These are phyloP conservation scores for Hirudo medicinalis DNA, from an alignment of 1,140 invertebrate genomes.

Conservation along the genomic window DNA sequence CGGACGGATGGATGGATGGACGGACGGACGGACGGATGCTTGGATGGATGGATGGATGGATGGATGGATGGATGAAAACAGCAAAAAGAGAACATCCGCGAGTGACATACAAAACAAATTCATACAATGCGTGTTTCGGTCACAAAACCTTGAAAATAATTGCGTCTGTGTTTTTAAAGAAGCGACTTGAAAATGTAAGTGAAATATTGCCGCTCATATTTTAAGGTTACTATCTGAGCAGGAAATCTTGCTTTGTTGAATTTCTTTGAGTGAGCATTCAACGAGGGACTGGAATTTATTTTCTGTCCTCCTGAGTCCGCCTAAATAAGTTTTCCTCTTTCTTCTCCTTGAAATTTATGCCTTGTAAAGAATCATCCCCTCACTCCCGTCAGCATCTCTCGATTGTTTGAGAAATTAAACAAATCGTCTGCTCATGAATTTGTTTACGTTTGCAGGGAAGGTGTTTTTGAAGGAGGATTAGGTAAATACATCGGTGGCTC, in stretches of 20 bases:
- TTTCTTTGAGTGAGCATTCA: constrained; percentile 4
- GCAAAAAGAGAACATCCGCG: not conserved
- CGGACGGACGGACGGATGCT: not conserved
- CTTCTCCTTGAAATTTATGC: not conserved
- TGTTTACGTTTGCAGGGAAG: too few species aligned
- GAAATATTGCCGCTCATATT: not conserved
- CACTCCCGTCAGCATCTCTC: not conserved
- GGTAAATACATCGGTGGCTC: too few species aligned
- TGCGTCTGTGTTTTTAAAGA: not conserved
- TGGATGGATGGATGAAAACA: not conserved
- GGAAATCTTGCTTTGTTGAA: not conserved
- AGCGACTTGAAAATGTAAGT: not conserved
- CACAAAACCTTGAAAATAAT: not conserved
- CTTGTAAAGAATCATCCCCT: not conserved
- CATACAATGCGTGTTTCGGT: not conserved
- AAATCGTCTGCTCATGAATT: too few species aligned
- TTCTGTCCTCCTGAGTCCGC: not conserved
- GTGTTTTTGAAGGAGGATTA: too few species aligned
- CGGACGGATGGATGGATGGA: not conserved
- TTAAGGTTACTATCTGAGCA: constrained; percentile 3
- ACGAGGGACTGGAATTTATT: not conserved
- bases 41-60: not conserved
- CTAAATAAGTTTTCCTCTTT: constrained; percentile 12
- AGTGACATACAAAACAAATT: too few species aligned
- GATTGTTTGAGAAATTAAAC: not conserved